Percentiles rank a stretch among this genome's conserved stretches.
Conservation (phyloP, 2,888 invertebrate species). For the Drosophila robusta region DNA sequence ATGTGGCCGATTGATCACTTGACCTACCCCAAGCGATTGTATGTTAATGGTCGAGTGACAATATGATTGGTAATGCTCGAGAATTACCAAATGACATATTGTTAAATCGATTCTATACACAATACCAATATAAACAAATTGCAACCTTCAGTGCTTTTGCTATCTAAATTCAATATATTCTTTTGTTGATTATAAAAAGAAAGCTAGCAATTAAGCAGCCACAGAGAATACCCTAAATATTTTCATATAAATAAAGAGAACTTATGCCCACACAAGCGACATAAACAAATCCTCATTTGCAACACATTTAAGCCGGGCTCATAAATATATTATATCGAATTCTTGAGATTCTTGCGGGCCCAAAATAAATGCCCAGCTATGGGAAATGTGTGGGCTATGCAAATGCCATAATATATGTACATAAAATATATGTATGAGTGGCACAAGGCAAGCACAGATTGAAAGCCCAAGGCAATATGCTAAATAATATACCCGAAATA, state of each 20-base stretch:
- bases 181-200: too few relatives aligned
- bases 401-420: conserved; percentile 8
- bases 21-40: conserved; percentile 58
- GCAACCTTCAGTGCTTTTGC: too few relatives aligned
- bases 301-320: background rate
- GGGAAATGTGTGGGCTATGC: conserved; percentile 13
- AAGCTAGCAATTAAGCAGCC: too few relatives aligned
- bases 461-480: conserved; percentile 34
- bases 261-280: background rate
- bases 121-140: too few relatives aligned
- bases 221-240: too few relatives aligned
- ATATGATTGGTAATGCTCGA: background rate
- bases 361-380: conserved; percentile 1
- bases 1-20: conserved; percentile 41
- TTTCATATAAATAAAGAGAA: too few relatives aligned
- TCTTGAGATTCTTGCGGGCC: background rate
- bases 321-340: background rate
- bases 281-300: background rate
- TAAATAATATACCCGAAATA: conserved; percentile 1
- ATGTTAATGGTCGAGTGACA: conserved; percentile 35
- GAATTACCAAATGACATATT: background rate
- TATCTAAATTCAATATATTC: too few relatives aligned
- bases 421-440: conserved; percentile 7
- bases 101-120: background rate
- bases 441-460: conserved; percentile 16